Percentiles rank a stretch among this genome's conserved stretches.
Evolutionary conservation across 2,888 invertebrate species (phyloP).

Genomic region (Lagria hirta): DNA sequence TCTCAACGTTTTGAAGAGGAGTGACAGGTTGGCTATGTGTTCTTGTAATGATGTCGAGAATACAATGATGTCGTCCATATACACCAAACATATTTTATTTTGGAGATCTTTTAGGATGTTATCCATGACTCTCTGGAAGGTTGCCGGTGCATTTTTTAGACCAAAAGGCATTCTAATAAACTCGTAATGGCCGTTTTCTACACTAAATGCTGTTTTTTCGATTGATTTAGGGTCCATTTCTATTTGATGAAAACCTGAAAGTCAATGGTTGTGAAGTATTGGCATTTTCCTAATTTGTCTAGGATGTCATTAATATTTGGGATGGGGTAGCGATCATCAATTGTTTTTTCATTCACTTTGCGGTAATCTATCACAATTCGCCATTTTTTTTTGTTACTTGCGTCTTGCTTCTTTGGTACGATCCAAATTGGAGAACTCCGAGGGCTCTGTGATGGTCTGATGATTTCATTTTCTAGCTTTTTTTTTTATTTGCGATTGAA

Average conservation of each 20-base stretch:
- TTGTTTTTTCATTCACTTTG: slow-evolving; percentile 47
- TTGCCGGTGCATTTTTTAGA: slow-evolving; percentile 49
- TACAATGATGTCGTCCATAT: slow-evolving; percentile 47
- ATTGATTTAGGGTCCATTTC: slow-evolving; percentile 36
- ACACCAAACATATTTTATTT: slow-evolving; percentile 41
- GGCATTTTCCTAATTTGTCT: slow-evolving; percentile 45
- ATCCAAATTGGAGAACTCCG: slow-evolving; percentile 37
- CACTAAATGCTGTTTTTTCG: slow-evolving; percentile 47
- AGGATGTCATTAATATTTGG: slow-evolving; percentile 47
- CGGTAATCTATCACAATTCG: slow-evolving; percentile 48
- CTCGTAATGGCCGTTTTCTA: slow-evolving; percentile 44
- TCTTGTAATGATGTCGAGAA: slow-evolving; percentile 31
- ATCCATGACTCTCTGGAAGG: slow-evolving; percentile 43
- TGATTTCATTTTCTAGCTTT: slow-evolving; percentile 33
- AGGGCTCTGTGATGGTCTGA: slow-evolving; percentile 30
- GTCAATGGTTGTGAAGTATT: slow-evolving; percentile 48
- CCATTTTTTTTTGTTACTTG: slow-evolving; percentile 37
- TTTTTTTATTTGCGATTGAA: slow-evolving; percentile 34
- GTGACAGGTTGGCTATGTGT: slow-evolving; percentile 32
- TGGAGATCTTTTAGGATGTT: slow-evolving; percentile 36
- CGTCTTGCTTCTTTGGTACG: slow-evolving; percentile 39
- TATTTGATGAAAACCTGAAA: slow-evolving; percentile 50
- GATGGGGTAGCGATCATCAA: slow-evolving; percentile 44
- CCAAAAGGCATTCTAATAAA: slow-evolving; percentile 48
- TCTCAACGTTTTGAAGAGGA: slow-evolving; percentile 32